These are phyloP conservation scores for Osmoderma eremita DNA, from an alignment of 2,888 invertebrate species.

Conservation along the genomic window DNA sequence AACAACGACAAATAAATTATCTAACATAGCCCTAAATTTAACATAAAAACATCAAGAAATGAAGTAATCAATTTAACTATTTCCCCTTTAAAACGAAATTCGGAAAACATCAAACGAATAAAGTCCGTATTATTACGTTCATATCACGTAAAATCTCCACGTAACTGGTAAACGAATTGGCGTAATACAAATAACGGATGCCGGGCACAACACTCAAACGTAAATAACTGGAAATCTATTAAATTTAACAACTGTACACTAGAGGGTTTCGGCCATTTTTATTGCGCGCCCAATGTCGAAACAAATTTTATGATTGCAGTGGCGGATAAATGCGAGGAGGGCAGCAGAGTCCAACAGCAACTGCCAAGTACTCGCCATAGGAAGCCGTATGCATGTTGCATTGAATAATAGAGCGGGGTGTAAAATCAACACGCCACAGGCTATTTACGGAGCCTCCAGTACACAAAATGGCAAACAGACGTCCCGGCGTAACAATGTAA, in stretches of 20 bases:
- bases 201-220: neutral
- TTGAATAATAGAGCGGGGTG: conserved; percentile 36
- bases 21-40: too few relatives aligned
- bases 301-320: conserved; percentile 26
- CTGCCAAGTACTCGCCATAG: conserved; percentile 20
- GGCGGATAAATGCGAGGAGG: conserved; percentile 6
- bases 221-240: conserved; percentile 34
- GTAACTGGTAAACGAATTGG: conserved; percentile 5
- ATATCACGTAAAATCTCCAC: conserved; percentile 4
- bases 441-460: conserved; percentile 33
- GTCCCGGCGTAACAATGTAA: conserved; percentile 35
- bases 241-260: conserved; percentile 23
- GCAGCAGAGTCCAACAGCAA: conserved; percentile 11
- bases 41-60: too few relatives aligned
- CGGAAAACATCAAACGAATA: too few relatives aligned
- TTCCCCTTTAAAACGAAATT: too few relatives aligned
- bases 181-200: conserved; percentile 3
- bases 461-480: conserved; percentile 38
- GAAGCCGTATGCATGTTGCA: conserved; percentile 22
- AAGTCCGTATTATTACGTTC: conserved; percentile 4
- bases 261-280: conserved; percentile 19
- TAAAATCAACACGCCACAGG: conserved; percentile 38
- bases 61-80: too few relatives aligned
- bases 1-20: too few relatives aligned
- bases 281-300: conserved; percentile 21